Conservation (phyloP, 53 echinoderm and acorn worm genomes). For the Holothuria leucospilota region DNA sequence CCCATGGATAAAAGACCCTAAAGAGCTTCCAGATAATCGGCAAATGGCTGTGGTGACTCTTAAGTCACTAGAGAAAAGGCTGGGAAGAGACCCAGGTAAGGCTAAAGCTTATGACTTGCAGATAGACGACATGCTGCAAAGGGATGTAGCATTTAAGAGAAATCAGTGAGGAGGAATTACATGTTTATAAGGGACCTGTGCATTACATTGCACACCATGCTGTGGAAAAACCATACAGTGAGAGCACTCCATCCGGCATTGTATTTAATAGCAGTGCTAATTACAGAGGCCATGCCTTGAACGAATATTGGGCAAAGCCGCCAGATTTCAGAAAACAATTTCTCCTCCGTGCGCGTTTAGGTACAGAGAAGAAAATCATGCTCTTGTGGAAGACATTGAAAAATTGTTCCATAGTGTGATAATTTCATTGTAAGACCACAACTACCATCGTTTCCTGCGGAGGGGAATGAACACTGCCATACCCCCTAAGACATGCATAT, state of each 20-base stretch:
- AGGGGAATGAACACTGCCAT: constrained; percentile 28
- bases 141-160: constrained; percentile 43
- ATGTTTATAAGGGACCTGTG: constrained; percentile 41
- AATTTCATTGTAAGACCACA: constrained; percentile 44
- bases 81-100: constrained; percentile 5
- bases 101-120: constrained; percentile 43
- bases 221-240: constrained; percentile 53
- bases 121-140: constrained; percentile 52
- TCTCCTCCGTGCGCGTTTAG: constrained; percentile 53
- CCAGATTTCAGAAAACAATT: constrained; percentile 55
- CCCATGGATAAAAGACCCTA: background rate
- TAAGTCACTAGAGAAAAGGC: constrained; percentile 29
- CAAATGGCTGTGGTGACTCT: constrained; percentile 33
- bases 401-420: constrained; percentile 59
- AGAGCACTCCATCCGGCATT: constrained; percentile 58
- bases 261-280: constrained; percentile 62
- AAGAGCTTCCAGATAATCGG: constrained; percentile 18
- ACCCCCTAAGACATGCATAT: constrained; percentile 56
- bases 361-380: constrained; percentile 45
- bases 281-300: constrained; percentile 53
- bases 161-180: constrained; percentile 24
- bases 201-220: constrained; percentile 62
- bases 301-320: constrained; percentile 64
- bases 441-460: constrained; percentile 60
- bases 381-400: constrained; percentile 50